Evolutionary conservation across 2,113 vertebrate genomes (phyloP).

Genomic region (Panthera uncia): DNA sequence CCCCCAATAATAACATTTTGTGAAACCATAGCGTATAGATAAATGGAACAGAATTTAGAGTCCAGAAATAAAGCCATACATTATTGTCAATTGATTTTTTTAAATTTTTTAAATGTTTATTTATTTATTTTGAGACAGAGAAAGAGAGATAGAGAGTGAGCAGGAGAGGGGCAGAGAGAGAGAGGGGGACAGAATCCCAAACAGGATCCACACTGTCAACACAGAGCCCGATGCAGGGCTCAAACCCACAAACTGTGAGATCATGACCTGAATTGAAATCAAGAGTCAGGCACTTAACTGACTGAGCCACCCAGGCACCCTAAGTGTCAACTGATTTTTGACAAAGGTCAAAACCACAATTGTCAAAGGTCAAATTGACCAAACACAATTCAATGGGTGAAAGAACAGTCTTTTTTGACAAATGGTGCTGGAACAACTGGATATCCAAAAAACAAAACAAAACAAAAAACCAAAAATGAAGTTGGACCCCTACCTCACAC

Average conservation of each 20-base stretch:
- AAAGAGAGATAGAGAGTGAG: too few relatives aligned
- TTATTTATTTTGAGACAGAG: too few relatives aligned
- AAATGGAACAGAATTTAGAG: not conserved
- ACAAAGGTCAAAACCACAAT: not conserved
- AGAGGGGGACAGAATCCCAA: too few relatives aligned
- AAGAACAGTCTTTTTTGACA: not conserved
- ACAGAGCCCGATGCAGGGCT: too few relatives aligned
- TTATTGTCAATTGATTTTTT: not conserved
- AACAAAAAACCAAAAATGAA: too few relatives aligned
- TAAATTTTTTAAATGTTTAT: too few relatives aligned
- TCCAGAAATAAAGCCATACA: not conserved
- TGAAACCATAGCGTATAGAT: not conserved
- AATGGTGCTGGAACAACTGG: not conserved
- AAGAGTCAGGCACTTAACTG: too few relatives aligned
- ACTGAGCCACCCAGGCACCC: not conserved
- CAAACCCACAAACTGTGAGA: too few relatives aligned
- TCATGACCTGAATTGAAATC: too few relatives aligned
- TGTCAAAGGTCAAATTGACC: not conserved
- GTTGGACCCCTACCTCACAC: not conserved
- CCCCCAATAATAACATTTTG: not conserved
- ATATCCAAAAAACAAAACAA: not conserved
- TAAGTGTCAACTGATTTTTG: not conserved
- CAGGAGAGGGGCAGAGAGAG: too few relatives aligned
- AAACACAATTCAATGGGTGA: not conserved
- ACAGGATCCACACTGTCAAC: too few relatives aligned